These are phyloP conservation scores for Eupleurogrammus muticus DNA, from an alignment of 2,797 vertebrate species.

Conservation along the genomic window DNA sequence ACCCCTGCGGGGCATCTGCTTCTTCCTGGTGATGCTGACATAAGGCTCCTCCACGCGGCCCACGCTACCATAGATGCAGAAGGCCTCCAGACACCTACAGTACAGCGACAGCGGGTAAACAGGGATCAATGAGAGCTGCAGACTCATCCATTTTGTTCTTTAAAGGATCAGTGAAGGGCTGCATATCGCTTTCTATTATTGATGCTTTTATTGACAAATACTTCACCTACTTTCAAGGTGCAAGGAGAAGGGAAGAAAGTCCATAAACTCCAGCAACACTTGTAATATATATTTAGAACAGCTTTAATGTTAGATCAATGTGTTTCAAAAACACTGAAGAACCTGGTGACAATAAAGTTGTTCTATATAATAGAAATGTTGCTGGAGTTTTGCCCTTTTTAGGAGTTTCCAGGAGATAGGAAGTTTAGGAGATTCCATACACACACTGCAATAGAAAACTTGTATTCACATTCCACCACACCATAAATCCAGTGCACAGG, in stretches of 20 bases:
- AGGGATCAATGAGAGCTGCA: conserved; percentile 3
- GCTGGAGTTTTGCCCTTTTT: too few relatives aligned
- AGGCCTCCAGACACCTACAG: conserved; percentile 94
- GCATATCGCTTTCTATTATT: neutral
- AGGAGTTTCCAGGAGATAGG: too few relatives aligned
- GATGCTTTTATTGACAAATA: too few relatives aligned
- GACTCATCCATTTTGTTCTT: neutral
- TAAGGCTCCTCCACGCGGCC: conserved; percentile 93
- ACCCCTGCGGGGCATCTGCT: conserved; percentile 91
- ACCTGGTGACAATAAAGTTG: too few relatives aligned
- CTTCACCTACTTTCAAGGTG: too few relatives aligned
- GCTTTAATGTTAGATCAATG: too few relatives aligned
- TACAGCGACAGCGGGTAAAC: conserved; percentile 50
- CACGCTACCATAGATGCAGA: conserved; percentile 93
- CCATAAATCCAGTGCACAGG: neutral
- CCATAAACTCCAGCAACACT: too few relatives aligned
- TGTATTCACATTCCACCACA: too few relatives aligned
- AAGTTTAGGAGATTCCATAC: neutral
- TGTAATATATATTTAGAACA: too few relatives aligned
- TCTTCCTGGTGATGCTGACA: conserved; percentile 98
- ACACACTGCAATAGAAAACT: neutral
- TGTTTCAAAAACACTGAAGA: too few relatives aligned
- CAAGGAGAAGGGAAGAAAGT: too few relatives aligned
- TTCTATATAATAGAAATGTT: too few relatives aligned
- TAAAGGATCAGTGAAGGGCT: neutral